Evolutionary conservation across 2,888 invertebrate species (phyloP), one percentile per base, ranked within the genome.

Genomic region (Aleiodes testaceus): DNA sequence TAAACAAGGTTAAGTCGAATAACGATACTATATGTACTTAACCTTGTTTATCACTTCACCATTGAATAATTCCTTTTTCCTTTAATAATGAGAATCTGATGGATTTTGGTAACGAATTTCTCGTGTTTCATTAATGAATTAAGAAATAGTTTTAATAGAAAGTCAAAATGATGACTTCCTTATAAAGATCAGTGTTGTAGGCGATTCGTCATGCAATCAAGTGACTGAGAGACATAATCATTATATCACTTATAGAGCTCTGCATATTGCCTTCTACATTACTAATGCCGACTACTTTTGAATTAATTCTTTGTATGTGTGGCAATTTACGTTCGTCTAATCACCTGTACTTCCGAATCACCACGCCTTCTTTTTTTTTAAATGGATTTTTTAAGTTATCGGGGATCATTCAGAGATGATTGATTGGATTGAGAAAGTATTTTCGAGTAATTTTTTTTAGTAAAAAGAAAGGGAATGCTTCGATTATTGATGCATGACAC

Each of bases 251-350:
- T 26, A 53, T 53, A 53, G 26, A 53, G 26, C 53, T 16, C 6
- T 73, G 77, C 44, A 30, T 45, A 55, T 77, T 78, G 69, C 74
- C 67, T 79, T 75, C 77, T 75, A 77, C 79, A 80, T 74, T 77
- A 72, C 72, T 67, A 72, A 69, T 65, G 70, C 69, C 59, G 59
- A 72, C 61, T 70, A 26, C 50, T 64, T 42, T 42, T 49, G 44
- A 53, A 26, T 20, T 16, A 26, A 3, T 26, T 5, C 26, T 53
- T 18, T 50, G 18, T 36, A 44, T 9, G 4, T 64, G 20, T 47
- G 22, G 20, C 47, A 12, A 64, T 44, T 64, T 22, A 47, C 64
- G 16, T 9, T n/a, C 44, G 22, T 64, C 22, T 45, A 64, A 64
- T 64, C 16, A 64, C 20, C 22, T 26, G 42, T 36, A 61, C 61